These are phyloP conservation scores for Sebastes itinus DNA, from an alignment of 2,797 vertebrate species.

Conservation along the genomic window DNA sequence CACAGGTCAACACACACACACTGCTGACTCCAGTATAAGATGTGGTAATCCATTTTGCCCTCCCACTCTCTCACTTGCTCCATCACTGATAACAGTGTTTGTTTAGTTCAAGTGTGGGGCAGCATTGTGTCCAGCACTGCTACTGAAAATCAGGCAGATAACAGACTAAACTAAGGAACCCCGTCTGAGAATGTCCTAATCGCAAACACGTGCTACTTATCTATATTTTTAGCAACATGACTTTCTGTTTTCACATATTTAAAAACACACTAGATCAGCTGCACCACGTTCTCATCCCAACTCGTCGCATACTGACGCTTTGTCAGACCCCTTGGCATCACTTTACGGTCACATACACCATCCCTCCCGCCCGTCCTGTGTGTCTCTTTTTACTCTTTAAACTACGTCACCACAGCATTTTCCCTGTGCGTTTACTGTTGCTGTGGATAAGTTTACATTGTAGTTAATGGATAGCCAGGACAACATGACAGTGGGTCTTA, in stretches of 20 bases:
- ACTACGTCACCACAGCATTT: too few species aligned
- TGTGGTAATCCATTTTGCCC: background rate
- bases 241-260: background rate
- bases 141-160: background rate
- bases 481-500: background rate
- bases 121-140: background rate
- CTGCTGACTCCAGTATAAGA: background rate
- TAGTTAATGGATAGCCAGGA: background rate
- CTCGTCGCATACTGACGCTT: too few species aligned
- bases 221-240: background rate
- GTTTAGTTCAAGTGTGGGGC: background rate
- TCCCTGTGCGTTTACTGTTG: too few species aligned
- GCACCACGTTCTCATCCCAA: too few species aligned
- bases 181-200: background rate
- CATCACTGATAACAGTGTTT: slow-evolving; percentile 13
- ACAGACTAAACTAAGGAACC: background rate
- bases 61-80: background rate
- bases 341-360: too few species aligned
- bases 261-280: background rate
- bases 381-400: too few species aligned
- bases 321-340: too few species aligned
- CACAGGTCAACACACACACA: background rate
- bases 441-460: too few species aligned
- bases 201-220: background rate
- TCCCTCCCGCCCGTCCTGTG: too few species aligned